Evolutionary conservation across 2,797 vertebrate genomes (phyloP).

Genomic region (Premnoplex brunnescens): DNA sequence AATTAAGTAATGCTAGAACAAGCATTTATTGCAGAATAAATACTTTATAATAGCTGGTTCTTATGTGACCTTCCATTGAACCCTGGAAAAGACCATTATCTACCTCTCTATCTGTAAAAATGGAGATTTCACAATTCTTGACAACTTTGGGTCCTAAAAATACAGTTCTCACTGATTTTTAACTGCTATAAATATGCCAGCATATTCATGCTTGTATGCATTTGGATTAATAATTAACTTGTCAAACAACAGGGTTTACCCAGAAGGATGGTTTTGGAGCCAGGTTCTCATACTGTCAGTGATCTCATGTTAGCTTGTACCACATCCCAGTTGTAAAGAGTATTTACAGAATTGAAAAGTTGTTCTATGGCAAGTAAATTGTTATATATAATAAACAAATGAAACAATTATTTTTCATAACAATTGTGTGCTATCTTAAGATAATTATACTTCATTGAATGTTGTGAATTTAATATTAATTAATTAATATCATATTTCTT

Average conservation of each 20-base stretch:
- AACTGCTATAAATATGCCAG: background rate
- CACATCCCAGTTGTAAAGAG: background rate
- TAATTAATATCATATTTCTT: background rate
- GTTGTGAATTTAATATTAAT: background rate
- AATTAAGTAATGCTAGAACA: background rate
- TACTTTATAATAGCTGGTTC: background rate
- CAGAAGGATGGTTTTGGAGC: background rate
- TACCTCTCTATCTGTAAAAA: background rate
- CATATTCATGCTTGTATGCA: background rate
- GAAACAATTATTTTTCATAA: background rate
- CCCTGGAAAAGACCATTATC: background rate
- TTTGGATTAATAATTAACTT: background rate
- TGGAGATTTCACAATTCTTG: background rate
- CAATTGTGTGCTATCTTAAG: background rate
- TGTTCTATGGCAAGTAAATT: background rate
- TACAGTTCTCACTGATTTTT: background rate
- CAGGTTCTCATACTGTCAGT: background rate
- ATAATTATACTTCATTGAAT: background rate
- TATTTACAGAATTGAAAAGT: background rate
- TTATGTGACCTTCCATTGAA: background rate
- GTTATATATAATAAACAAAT: background rate
- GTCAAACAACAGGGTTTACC: background rate
- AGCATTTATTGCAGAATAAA: background rate
- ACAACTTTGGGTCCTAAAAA: background rate
- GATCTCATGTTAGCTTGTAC: background rate